These are phyloP conservation scores for Puffinus mauretanicus DNA, from an alignment of 2,113 vertebrate species.

Conservation along the genomic window DNA sequence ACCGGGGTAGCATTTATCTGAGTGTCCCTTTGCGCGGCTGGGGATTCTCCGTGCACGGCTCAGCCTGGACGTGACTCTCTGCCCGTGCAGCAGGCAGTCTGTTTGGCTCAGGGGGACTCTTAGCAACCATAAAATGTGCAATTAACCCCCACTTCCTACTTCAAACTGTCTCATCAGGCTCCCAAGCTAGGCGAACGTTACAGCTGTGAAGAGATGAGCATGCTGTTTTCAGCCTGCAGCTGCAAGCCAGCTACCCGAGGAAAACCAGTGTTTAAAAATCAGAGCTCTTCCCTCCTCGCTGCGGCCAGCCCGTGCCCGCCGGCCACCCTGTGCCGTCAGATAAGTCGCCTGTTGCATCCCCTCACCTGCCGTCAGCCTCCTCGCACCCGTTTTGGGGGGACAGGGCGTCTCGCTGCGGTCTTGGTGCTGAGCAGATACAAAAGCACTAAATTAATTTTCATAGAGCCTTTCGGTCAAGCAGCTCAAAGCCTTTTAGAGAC, in stretches of 20 bases:
- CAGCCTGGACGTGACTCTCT: neutral
- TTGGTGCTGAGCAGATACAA: neutral
- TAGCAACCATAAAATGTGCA: slow-evolving; percentile 36
- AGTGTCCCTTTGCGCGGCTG: neutral
- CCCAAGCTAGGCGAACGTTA: neutral
- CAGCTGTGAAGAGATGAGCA: neutral
- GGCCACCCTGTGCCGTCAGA: neutral
- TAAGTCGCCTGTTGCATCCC: neutral
- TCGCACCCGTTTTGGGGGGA: accelerated
- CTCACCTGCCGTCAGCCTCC: neutral
- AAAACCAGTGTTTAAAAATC: neutral
- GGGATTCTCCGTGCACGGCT: neutral
- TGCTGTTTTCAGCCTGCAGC: slow-evolving; percentile 29
- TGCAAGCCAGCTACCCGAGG: neutral
- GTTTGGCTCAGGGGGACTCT: slow-evolving; percentile 35
- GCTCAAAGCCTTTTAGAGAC: slow-evolving; percentile 43
- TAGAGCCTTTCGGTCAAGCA: slow-evolving; percentile 19
- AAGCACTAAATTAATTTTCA: slow-evolving; percentile 50
- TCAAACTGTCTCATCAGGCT: slow-evolving; percentile 20
- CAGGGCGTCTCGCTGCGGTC: neutral
- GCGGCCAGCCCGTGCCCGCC: accelerated
- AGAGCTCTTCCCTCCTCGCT: neutral
- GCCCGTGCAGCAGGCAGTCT: neutral
- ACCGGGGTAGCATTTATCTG: neutral
- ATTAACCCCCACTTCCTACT: slow-evolving; percentile 48